Base-by-base conservation (phyloP, 2,888 invertebrate species). In the Clostera curtula region DNA sequence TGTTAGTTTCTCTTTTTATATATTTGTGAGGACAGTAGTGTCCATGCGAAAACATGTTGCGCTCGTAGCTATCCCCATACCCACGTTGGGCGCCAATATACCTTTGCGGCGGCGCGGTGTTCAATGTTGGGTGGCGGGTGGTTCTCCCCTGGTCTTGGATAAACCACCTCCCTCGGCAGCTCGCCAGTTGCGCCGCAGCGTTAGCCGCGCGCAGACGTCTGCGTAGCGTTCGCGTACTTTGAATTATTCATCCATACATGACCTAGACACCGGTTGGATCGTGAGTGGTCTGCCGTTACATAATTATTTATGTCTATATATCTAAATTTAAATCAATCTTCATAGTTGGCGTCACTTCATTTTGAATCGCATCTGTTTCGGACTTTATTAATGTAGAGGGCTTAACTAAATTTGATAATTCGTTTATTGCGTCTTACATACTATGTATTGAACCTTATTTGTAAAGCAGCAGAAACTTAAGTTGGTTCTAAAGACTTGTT, bases 161-260 rank as follows among this genome's bases (percentile, higher is more conserved):
- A n/a, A n/a, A n/a, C n/a, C n/a, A n/a, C n/a, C 34, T 29, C 43
- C 36, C 34, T 23, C 36, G 39, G 25, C 5, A 6, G 31, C 24
- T 27, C 39, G 61, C 51, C 70, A 82, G 82, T 82, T 71, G 74
- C 76, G 80, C 66, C 68, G 70, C 75, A 70, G 70, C 67, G 62
- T 52, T 55, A 50, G 63, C 47, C 64, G 65, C 58, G 68, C 44
- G 53, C 56, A 49, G 49, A 61, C 63, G 70, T 66, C 32, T 54
- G 53, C 45, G 40, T 44, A 31, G 56, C 57, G 58, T 49, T 25
- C 57, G 59, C 52, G 60, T 39, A 29, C 17, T 31, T 44, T 34
- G 34, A 19, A 35, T n/a, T 30, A 26, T 41, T 53, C 56, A 47
- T 51, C 49, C 55, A 62, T 64, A 67, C 55, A 68, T 66, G 64